Conservation (phyloP, 2,888 invertebrate species). For the Apamea sordens region DNA sequence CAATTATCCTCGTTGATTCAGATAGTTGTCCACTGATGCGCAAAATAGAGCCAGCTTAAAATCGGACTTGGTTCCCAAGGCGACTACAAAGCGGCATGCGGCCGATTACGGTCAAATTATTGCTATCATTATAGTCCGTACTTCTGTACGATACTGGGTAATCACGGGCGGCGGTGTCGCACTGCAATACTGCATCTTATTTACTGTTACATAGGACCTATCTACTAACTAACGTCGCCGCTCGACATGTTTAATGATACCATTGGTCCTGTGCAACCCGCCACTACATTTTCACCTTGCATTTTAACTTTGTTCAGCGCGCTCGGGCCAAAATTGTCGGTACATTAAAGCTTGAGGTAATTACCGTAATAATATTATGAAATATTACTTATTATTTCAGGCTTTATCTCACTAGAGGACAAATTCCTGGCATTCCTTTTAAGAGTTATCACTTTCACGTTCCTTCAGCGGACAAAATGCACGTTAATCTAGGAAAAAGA, state of each 20-base stretch:
- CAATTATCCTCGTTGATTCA: constrained; percentile 86
- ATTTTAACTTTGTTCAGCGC: constrained; percentile 52
- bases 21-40: constrained; percentile 86
- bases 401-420: constrained; percentile 24
- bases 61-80: constrained; percentile 86
- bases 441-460: constrained; percentile 16
- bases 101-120: constrained; percentile 89
- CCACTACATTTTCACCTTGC: constrained; percentile 59
- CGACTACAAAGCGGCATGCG: constrained; percentile 86
- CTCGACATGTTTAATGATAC: constrained; percentile 60
- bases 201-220: constrained; percentile 69
- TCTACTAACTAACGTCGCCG: constrained; percentile 55
- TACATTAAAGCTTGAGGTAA: constrained; percentile 31
- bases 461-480: constrained; percentile 24
- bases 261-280: constrained; percentile 53
- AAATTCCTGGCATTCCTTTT: constrained; percentile 17
- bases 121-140: constrained; percentile 86
- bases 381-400: constrained; percentile 44
- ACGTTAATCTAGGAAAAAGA: constrained; percentile 10
- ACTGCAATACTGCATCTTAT: constrained; percentile 79
- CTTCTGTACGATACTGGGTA: constrained; percentile 79
- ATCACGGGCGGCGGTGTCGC: constrained; percentile 79
- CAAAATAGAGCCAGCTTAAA: constrained; percentile 87
- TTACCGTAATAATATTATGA: constrained; percentile 37
- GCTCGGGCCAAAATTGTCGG: constrained; percentile 40